Evolutionary conservation across 1,140 invertebrate genomes (phyloP).

Genomic region (Cydia strobilella): DNA sequence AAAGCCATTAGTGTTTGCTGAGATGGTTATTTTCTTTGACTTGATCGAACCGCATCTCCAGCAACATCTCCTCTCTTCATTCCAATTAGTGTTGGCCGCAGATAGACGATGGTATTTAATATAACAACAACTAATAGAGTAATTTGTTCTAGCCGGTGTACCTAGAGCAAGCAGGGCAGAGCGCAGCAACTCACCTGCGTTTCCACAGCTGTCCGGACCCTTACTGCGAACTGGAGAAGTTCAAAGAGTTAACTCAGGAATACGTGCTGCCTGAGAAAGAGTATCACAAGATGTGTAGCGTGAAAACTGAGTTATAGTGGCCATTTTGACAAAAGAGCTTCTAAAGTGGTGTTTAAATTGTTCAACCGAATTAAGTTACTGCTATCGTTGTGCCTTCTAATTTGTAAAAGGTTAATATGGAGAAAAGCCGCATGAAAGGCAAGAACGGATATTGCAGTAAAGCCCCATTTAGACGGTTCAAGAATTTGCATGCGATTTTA

Average conservation of each 20-base stretch:
- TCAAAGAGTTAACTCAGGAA: slow-evolving; percentile 51
- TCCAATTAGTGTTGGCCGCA: too few relatives aligned
- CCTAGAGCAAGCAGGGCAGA: slow-evolving; percentile 58
- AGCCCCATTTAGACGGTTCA: too few relatives aligned
- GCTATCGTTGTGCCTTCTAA: too few relatives aligned
- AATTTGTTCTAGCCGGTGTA: slow-evolving; percentile 62
- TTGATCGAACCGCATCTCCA: too few relatives aligned
- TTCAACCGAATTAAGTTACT: too few relatives aligned
- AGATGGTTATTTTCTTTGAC: too few relatives aligned
- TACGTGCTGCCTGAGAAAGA: slow-evolving; percentile 56
- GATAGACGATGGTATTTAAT: not conserved
- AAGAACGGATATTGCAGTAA: too few relatives aligned
- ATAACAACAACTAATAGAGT: slow-evolving; percentile 3
- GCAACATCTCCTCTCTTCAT: too few relatives aligned
- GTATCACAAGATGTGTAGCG: slow-evolving; percentile 58
- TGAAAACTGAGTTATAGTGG: slow-evolving; percentile 59
- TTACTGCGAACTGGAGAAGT: slow-evolving; percentile 53
- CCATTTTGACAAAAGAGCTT: not conserved
- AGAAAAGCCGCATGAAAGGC: too few relatives aligned
- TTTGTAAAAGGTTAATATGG: too few relatives aligned
- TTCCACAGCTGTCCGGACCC: slow-evolving; percentile 49
- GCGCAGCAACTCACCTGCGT: slow-evolving; percentile 46
- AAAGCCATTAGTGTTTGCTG: too few relatives aligned
- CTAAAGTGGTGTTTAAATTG: not conserved
- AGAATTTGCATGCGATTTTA: too few relatives aligned